A percentile compares a stretch with the other conserved stretches of the same genome.
phyloP scores from a whole-genome alignment of 1,140 invertebrate species.

The Artemia franciscana region DNA sequence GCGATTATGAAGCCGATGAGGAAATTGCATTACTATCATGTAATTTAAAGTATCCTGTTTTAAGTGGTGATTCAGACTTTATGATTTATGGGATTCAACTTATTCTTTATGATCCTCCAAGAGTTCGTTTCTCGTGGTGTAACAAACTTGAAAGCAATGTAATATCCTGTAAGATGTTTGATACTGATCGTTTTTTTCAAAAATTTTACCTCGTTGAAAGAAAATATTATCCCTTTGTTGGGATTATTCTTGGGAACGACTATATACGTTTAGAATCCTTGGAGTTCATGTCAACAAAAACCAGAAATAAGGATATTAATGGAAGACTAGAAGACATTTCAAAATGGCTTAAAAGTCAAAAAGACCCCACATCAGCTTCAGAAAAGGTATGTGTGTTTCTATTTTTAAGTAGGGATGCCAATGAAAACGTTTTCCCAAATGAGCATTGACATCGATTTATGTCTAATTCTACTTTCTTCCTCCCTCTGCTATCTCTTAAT shows the following conservation, averaged over 20 bases:
- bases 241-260: constrained; percentile 61
- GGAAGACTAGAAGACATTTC: constrained; percentile 38
- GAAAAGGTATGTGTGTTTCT: too few relatives aligned
- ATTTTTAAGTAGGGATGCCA: too few relatives aligned
- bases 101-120: constrained; percentile 45
- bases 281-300: constrained; percentile 31
- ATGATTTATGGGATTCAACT: constrained; percentile 60
- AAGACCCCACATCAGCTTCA: constrained; percentile 34
- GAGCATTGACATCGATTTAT: too few relatives aligned
- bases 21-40: constrained; percentile 52
- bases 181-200: constrained; percentile 37
- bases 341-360: constrained; percentile 41
- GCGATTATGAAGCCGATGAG: constrained; percentile 64
- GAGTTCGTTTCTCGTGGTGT: constrained; percentile 19
- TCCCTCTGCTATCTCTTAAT: too few relatives aligned
- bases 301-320: constrained; percentile 27
- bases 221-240: constrained; percentile 42
- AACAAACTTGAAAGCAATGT: constrained; percentile 10
- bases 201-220: constrained; percentile 35
- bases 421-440: too few relatives aligned
- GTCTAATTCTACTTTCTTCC: too few relatives aligned
- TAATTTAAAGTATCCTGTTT: constrained; percentile 47
- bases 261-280: constrained; percentile 45
- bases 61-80: constrained; percentile 79
- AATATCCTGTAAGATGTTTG: constrained; percentile 42